Conservation (phyloP, 2,113 vertebrate genomes). For the Cacatua alba region DNA sequence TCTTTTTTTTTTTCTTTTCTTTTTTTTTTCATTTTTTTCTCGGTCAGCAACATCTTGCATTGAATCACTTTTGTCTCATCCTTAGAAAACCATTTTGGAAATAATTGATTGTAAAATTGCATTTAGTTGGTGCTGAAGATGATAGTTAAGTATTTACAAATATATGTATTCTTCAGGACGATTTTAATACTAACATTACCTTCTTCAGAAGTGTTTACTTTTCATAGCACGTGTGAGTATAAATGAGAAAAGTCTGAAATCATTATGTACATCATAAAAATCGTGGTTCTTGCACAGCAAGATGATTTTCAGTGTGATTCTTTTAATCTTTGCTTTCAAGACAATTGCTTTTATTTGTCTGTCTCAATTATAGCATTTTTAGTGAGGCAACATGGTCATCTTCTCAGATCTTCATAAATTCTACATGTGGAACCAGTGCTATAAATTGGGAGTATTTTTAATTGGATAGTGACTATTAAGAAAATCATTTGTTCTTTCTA, state of each 20-base stretch:
- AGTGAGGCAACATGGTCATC: not conserved
- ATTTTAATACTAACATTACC: not conserved
- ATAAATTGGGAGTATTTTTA: not conserved
- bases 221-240: not conserved
- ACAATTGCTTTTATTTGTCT: slow-evolving; percentile 12
- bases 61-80: not conserved
- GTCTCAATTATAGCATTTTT: slow-evolving; percentile 10
- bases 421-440: not conserved
- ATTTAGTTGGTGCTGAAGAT: not conserved
- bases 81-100: not conserved
- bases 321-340: slow-evolving; percentile 16
- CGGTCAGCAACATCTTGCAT: not conserved
- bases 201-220: not conserved
- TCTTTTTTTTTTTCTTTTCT: not conserved
- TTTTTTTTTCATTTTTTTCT: not conserved
- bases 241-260: not conserved
- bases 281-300: not conserved
- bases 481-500: not conserved
- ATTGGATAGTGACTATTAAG: not conserved
- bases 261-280: not conserved
- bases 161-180: not conserved
- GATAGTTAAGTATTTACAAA: not conserved
- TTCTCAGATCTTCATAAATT: not conserved
- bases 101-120: not conserved
- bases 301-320: not conserved